Evolutionary conservation across 2,797 vertebrate species (phyloP).

Genomic region (Phalloptychus januarius): DNA sequence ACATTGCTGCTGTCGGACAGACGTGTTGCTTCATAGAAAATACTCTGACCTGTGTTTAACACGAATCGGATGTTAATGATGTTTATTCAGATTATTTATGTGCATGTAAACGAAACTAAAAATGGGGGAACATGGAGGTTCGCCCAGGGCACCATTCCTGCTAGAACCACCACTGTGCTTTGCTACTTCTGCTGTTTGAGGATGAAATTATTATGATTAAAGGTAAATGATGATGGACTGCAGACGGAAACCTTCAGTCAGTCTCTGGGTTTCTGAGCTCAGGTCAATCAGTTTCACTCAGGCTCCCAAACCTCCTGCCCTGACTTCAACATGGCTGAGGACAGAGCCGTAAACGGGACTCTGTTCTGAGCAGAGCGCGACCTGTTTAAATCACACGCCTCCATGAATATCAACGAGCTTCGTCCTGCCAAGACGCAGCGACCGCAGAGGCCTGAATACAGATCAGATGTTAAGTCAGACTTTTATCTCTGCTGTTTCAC

Average conservation of each 20-base stretch:
- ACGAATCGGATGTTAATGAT: too few relatives aligned
- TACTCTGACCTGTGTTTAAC: too few relatives aligned
- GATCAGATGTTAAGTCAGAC: slow-evolving; percentile 40
- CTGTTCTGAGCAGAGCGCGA: slow-evolving; percentile 32
- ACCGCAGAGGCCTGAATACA: slow-evolving; percentile 42
- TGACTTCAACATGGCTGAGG: slow-evolving; percentile 32
- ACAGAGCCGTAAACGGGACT: slow-evolving; percentile 43
- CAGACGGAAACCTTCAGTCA: slow-evolving; percentile 21
- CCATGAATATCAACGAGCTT: slow-evolving; percentile 55
- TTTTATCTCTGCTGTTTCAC: slow-evolving; percentile 13
- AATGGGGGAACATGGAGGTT: too few relatives aligned
- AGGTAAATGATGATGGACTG: slow-evolving; percentile 40
- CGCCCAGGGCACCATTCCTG: background rate
- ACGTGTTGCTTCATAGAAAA: background rate
- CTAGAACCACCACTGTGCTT: background rate
- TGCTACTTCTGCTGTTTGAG: background rate
- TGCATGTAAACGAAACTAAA: too few relatives aligned
- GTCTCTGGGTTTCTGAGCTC: slow-evolving; percentile 10
- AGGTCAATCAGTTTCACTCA: slow-evolving; percentile 19
- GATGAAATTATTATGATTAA: background rate
- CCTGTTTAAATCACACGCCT: slow-evolving; percentile 52
- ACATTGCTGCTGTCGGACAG: background rate
- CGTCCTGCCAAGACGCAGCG: slow-evolving; percentile 30
- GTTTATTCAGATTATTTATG: too few relatives aligned
- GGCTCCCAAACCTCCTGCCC: slow-evolving; percentile 21